Conservation (phyloP, 1,140 invertebrate species). For the Aphelenchoides besseyi region DNA sequence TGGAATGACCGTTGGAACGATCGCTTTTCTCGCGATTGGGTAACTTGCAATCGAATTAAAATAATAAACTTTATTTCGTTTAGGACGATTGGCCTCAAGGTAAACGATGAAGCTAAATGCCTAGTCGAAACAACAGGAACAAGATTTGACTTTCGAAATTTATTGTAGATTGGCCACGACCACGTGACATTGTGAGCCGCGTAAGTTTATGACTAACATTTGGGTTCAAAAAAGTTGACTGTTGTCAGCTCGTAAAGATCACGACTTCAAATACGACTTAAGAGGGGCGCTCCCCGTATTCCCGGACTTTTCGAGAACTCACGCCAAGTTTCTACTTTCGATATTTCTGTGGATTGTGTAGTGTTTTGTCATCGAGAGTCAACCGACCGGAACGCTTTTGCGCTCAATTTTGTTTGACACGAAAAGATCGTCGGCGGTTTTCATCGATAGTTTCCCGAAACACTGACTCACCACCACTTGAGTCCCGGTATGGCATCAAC, state of each 20-base stretch:
- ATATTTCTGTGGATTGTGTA: too few species aligned
- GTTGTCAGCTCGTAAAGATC: constrained; percentile 4
- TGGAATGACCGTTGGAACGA: constrained; percentile 40
- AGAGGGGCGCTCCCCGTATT: not conserved
- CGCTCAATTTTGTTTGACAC: not conserved
- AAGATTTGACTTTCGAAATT: too few species aligned
- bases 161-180: constrained; percentile 59
- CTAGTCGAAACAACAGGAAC: too few species aligned
- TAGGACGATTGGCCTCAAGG: constrained; percentile 57
- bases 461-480: too few species aligned
- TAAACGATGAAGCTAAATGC: too few species aligned
- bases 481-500: too few species aligned
- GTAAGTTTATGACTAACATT: constrained; percentile 45
- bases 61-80: not conserved
- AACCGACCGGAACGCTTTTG: not conserved
- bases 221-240: too few species aligned
- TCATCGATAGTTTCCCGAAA: too few species aligned
- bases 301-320: constrained; percentile 17
- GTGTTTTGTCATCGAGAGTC: not conserved
- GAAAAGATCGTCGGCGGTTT: not conserved
- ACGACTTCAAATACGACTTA: constrained; percentile 10
- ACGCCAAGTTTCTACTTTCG: too few species aligned
- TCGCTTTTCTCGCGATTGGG: constrained; percentile 39
- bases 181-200: constrained; percentile 51
- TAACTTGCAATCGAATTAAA: not conserved